Conservation (phyloP, 2,113 vertebrate species). For the Gnathonemus longibarbis region DNA sequence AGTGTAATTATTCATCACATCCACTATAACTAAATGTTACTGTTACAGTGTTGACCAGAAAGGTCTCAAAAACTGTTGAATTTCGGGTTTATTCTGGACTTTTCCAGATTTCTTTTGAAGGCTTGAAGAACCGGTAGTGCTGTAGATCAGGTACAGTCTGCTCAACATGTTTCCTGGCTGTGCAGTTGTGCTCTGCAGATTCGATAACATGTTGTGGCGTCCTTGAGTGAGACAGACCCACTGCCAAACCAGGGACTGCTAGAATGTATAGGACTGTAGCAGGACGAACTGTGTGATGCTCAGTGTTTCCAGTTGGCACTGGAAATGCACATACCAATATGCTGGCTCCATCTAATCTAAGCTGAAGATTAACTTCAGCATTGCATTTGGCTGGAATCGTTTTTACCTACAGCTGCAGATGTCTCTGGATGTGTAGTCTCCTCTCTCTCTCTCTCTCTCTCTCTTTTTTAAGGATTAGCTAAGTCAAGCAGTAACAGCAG, state of each 20-base stretch:
- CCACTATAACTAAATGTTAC: not conserved
- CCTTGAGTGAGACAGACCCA: not conserved
- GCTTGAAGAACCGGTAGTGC: not conserved
- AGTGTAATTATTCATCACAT: no score
- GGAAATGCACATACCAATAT: not conserved
- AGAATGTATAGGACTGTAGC: not conserved
- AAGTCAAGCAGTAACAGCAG: not conserved
- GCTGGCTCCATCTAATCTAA: not conserved
- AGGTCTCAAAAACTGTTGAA: not conserved
- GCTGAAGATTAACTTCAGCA: not conserved
- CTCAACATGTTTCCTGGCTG: not conserved
- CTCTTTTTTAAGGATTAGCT: conserved; percentile 1
- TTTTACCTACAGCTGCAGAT: not conserved
- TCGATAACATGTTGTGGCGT: not conserved
- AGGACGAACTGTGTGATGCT: not conserved
- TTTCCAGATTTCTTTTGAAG: not conserved
- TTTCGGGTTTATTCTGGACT: not conserved
- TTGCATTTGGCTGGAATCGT: not conserved
- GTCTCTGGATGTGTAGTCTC: not conserved
- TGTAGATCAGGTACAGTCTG: not conserved
- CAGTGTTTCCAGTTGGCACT: not conserved
- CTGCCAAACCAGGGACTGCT: not conserved
- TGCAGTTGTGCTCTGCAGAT: not conserved
- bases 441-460: not conserved
- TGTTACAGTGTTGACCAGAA: not conserved